Conservation (phyloP, 2,113 vertebrate species). For the Hucho hucho region DNA sequence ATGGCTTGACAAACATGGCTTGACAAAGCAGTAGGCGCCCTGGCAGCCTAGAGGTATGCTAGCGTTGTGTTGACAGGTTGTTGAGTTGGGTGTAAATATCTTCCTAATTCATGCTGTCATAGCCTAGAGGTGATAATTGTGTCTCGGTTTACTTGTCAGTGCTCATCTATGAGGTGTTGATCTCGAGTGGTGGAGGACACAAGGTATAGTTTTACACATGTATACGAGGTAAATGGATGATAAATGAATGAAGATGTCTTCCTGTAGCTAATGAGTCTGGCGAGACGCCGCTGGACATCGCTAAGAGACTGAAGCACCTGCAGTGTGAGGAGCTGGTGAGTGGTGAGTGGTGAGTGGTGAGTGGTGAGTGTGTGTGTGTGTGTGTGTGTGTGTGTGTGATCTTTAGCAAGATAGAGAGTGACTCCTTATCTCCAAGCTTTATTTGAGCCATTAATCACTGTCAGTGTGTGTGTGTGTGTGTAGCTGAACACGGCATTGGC, state of each 20-base stretch:
- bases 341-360: background rate
- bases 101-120: background rate
- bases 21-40: background rate
- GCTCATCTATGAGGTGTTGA: background rate
- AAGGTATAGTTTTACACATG: too few species aligned
- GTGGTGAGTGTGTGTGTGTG: background rate
- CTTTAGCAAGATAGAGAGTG: too few species aligned
- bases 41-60: background rate
- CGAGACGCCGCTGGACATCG: conserved; percentile 94
- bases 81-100: background rate
- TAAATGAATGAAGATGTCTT: conserved; percentile 15
- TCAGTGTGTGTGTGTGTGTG: conserved; percentile 15
- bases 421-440: background rate
- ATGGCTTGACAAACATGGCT: background rate
- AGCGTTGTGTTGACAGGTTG: background rate
- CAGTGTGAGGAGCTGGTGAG: conserved; percentile 98
- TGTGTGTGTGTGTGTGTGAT: conserved; percentile 9
- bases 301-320: conserved; percentile 87
- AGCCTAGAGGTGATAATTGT: background rate
- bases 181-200: background rate
- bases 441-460: background rate
- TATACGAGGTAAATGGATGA: too few species aligned
- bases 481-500: conserved; percentile 91
- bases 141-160: background rate
- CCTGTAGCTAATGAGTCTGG: conserved; percentile 90